A percentile compares a stretch with the other conserved stretches of the same genome.
These are phyloP conservation scores for Enteromius afrohamiltoni DNA, from an alignment of 2,797 vertebrate species.

Conservation along the genomic window DNA sequence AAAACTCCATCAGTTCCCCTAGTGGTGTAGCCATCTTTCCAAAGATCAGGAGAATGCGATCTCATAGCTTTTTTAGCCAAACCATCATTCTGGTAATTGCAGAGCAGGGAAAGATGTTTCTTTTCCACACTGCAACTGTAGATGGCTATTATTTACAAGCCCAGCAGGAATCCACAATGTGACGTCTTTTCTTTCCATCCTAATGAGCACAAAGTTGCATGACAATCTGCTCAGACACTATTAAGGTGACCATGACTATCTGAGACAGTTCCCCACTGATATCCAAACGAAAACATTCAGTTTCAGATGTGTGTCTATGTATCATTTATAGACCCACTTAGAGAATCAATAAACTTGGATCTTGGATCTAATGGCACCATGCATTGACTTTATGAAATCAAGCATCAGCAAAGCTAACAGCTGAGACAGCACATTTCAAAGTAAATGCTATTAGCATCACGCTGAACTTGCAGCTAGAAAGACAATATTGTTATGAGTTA, in stretches of 20 bases:
- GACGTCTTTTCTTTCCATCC: slow-evolving; percentile 41
- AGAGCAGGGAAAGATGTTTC: slow-evolving; percentile 31
- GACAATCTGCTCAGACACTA: slow-evolving; percentile 16
- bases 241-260: slow-evolving; percentile 36
- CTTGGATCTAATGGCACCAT: slow-evolving; percentile 19
- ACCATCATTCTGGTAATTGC: slow-evolving; percentile 51
- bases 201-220: slow-evolving; percentile 39
- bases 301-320: slow-evolving; percentile 27
- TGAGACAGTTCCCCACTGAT: slow-evolving; percentile 40
- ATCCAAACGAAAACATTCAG: slow-evolving; percentile 30
- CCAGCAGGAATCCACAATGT: slow-evolving; percentile 45
- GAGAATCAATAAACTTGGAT: slow-evolving; percentile 34
- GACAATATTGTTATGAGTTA: not conserved
- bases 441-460: slow-evolving; percentile 23
- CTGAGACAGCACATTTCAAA: slow-evolving; percentile 35
- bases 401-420: slow-evolving; percentile 33
- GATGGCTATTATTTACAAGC: slow-evolving; percentile 56
- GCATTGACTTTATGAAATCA: slow-evolving; percentile 39
- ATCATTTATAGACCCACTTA: slow-evolving; percentile 39
- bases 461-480: slow-evolving; percentile 8
- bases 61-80: slow-evolving; percentile 28
- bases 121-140: slow-evolving; percentile 50
- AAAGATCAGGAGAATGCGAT: slow-evolving; percentile 14
- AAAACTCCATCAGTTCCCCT: not conserved
- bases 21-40: slow-evolving; percentile 17